Conservation (phyloP, 2,888 invertebrate species). For the Caenorhabditis sp. region DNA sequence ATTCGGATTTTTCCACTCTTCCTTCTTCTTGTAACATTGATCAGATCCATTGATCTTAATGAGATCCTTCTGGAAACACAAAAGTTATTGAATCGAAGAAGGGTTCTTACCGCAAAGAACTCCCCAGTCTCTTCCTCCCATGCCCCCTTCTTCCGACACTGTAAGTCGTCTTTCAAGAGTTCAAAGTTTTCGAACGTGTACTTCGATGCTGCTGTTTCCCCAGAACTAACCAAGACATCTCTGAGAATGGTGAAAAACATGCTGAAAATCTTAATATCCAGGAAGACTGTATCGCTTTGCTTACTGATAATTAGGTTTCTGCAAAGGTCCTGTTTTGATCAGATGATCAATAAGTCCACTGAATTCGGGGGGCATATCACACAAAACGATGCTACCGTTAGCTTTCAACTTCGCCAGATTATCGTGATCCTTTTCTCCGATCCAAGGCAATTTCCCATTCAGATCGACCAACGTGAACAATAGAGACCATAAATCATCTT, state of each 20-base stretch:
- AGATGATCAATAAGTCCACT: slow-evolving; percentile 16
- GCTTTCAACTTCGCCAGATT: neutral
- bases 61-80: slow-evolving; percentile 14
- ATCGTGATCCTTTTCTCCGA: neutral
- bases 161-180: neutral
- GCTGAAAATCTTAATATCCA: slow-evolving; percentile 5
- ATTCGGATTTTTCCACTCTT: slow-evolving; percentile 4
- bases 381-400: neutral
- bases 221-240: neutral
- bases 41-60: slow-evolving; percentile 5
- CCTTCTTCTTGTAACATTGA: neutral
- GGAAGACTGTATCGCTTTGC: neutral
- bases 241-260: slow-evolving; percentile 33
- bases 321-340: neutral
- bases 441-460: slow-evolving; percentile 23
- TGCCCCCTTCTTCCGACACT: neutral
- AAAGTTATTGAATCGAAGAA: neutral
- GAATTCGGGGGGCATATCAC: neutral
- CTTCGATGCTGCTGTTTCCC: neutral
- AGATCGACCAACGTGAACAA: slow-evolving; percentile 41
- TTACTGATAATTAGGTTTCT: slow-evolving; percentile 28
- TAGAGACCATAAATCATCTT: slow-evolving; percentile 39
- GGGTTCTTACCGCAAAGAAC: slow-evolving; percentile 1
- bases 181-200: slow-evolving; percentile 8
- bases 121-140: slow-evolving; percentile 20